Percentiles rank a stretch among this genome's conserved stretches.
phyloP scores from a whole-genome alignment of 1,140 invertebrate genomes.

The Thereuonema tuberculata region DNA sequence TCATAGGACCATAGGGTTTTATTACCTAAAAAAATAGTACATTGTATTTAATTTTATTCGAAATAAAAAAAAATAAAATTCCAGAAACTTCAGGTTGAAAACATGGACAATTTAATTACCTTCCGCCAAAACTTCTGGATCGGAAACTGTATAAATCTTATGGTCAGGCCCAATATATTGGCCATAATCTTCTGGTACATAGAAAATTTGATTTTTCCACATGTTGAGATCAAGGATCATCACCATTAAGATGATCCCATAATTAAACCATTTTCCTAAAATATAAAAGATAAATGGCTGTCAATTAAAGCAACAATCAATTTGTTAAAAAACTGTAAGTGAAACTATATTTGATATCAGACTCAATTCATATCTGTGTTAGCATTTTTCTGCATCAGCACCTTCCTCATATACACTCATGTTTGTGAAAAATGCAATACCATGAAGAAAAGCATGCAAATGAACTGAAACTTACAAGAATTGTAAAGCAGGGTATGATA shows the following conservation, averaged over 20 bases:
- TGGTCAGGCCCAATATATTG: conserved; percentile 36
- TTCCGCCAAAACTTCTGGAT: conserved; percentile 27
- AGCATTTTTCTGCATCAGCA: too few species aligned
- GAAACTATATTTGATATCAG: too few species aligned
- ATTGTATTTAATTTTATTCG: not conserved
- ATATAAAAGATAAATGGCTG: conserved; percentile 19
- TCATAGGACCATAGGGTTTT: conserved; percentile 31
- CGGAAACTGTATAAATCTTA: conserved; percentile 35
- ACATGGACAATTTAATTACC: too few species aligned
- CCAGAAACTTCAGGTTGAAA: too few species aligned
- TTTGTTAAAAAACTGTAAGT: not conserved
- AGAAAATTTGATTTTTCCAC: conserved; percentile 47
- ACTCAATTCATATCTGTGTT: too few species aligned
- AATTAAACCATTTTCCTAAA: conserved; percentile 45
- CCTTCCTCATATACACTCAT: too few species aligned
- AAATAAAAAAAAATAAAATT: too few species aligned
- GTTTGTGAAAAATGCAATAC: too few species aligned
- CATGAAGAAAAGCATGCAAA: too few species aligned
- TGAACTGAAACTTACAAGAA: too few species aligned
- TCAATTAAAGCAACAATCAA: not conserved
- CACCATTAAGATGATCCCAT: conserved; percentile 42
- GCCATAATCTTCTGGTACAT: conserved; percentile 37
- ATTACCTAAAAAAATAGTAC: conserved; percentile 21
- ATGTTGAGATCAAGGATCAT: conserved; percentile 44
- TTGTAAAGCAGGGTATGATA: too few species aligned